These are phyloP conservation scores for Agelas oroides DNA, from an alignment of 37 sponge, comb jelly and placozoan species.

Conservation along the genomic window DNA sequence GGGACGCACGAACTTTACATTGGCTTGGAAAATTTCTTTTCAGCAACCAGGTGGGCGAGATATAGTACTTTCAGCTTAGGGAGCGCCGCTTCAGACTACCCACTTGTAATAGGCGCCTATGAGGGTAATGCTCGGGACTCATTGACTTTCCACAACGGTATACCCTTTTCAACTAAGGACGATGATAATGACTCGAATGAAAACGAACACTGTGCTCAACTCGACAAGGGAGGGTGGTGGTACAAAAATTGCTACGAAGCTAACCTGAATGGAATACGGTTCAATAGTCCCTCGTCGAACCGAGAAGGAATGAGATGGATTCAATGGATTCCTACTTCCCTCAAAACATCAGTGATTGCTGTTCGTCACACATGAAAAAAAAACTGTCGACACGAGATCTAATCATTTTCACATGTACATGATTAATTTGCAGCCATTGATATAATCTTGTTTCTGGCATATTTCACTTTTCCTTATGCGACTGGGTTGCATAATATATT, in stretches of 20 bases:
- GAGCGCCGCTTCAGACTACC: constrained; percentile 28
- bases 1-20: constrained; percentile 32
- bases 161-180: constrained; percentile 58
- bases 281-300: neutral
- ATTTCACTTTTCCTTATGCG: no score
- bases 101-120: constrained; percentile 22
- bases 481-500: no score
- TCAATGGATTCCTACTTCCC: neutral
- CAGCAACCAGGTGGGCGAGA: neutral
- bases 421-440: no score
- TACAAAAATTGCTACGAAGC: constrained; percentile 47
- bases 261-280: constrained; percentile 55
- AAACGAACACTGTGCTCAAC: constrained; percentile 37
- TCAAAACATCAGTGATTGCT: neutral
- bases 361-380: neutral
- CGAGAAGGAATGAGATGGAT: neutral
- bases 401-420: no score
- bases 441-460: no score
- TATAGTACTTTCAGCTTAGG: constrained; percentile 53
- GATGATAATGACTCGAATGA: constrained; percentile 47
- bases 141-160: constrained; percentile 29
- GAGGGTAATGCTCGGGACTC: constrained; percentile 44
- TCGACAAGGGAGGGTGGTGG: constrained; percentile 52
- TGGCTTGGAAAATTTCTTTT: constrained; percentile 2
- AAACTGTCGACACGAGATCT: no score